phyloP scores from a whole-genome alignment of 2,888 invertebrate genomes.

The Pachymerium ferrugineum region DNA sequence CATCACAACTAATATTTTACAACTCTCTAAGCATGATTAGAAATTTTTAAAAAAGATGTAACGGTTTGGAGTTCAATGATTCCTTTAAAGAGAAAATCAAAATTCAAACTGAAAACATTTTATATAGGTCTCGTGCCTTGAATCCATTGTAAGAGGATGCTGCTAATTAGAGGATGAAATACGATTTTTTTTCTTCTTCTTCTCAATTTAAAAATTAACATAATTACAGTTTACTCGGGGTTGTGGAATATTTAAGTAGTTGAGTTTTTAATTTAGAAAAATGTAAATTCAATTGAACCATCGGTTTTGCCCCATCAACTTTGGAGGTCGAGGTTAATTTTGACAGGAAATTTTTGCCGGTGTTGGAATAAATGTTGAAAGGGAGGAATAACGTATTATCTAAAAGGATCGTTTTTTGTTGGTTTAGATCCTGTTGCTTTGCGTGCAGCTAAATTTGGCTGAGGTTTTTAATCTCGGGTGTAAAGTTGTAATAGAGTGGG shows the following conservation, averaged over 20 bases:
- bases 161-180: conserved; percentile 8
- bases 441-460: background rate
- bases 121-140: conserved; percentile 7
- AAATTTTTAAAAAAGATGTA: too few relatives aligned
- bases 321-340: background rate
- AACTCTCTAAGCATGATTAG: too few relatives aligned
- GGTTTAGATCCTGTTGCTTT: background rate
- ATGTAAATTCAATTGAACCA: background rate
- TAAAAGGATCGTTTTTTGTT: too few relatives aligned
- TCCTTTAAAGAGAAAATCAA: background rate
- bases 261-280: background rate
- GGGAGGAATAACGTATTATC: too few relatives aligned
- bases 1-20: too few relatives aligned
- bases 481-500: background rate
- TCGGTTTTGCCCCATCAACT: background rate
- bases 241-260: background rate
- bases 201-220: background rate
- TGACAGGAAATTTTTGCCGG: too few relatives aligned
- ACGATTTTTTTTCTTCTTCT: background rate
- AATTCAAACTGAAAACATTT: too few relatives aligned
- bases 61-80: too few relatives aligned
- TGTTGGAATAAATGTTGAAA: too few relatives aligned
- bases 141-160: background rate
- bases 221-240: background rate
- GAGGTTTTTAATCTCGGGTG: conserved; percentile 1